These are phyloP conservation scores for Dryobotodes eremita DNA, from an alignment of 2,888 invertebrate species.

Conservation along the genomic window DNA sequence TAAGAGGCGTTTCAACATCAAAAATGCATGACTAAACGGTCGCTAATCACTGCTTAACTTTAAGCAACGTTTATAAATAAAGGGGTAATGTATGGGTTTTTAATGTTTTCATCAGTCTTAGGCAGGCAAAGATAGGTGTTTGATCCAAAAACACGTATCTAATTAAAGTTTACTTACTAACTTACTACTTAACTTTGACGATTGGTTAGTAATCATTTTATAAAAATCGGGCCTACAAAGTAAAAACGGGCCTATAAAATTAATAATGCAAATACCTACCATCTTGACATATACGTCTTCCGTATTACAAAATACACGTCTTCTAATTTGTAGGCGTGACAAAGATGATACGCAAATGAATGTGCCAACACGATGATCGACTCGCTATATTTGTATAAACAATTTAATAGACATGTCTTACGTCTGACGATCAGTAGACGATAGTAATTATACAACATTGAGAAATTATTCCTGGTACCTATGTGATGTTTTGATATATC, in stretches of 20 bases:
- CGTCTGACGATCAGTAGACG: neutral
- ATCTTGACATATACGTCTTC: slow-evolving; percentile 26
- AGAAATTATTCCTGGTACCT: slow-evolving; percentile 2
- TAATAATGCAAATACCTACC: slow-evolving; percentile 2
- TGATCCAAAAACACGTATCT: too few relatives aligned
- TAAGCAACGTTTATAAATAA: too few relatives aligned
- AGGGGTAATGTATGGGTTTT: neutral
- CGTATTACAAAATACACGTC: slow-evolving; percentile 31
- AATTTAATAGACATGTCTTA: slow-evolving; percentile 42
- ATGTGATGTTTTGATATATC: slow-evolving; percentile 1
- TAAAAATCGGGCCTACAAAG: neutral
- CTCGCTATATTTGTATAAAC: slow-evolving; percentile 52
- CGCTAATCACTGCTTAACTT: too few relatives aligned
- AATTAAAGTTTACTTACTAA: too few relatives aligned
- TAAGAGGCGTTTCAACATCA: too few relatives aligned
- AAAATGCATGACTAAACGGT: too few relatives aligned
- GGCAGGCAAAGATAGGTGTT: neutral
- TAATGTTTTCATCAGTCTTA: neutral
- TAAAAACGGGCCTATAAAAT: too few relatives aligned
- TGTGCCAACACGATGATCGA: slow-evolving; percentile 40
- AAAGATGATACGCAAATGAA: slow-evolving; percentile 44
- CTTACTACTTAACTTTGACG: too few relatives aligned
- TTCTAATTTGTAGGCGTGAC: slow-evolving; percentile 43
- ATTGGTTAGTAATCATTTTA: neutral
- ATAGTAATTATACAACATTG: slow-evolving; percentile 36